phyloP scores from a whole-genome alignment of 2,797 vertebrate genomes.

The Rousettus madagascariensis region DNA sequence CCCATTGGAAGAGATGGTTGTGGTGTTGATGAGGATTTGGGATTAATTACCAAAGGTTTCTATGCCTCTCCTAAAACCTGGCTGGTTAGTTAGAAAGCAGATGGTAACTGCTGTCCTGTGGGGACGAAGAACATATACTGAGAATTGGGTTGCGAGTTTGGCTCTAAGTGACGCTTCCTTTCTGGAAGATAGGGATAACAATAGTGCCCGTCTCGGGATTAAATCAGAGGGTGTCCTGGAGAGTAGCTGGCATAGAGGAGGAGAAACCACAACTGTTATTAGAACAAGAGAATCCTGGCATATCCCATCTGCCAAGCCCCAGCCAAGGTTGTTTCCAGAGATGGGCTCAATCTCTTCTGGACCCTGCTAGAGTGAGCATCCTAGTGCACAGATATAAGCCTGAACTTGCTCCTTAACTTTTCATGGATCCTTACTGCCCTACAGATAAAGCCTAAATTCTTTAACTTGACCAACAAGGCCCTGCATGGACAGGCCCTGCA shows the following conservation, averaged over 20 bases:
- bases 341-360: background rate
- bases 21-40: background rate
- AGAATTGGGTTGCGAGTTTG: background rate
- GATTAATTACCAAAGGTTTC: background rate
- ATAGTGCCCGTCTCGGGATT: background rate
- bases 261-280: background rate
- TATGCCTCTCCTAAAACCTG: background rate
- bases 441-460: slow-evolving; percentile 13
- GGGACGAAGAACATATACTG: background rate
- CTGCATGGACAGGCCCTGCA: background rate
- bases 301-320: background rate
- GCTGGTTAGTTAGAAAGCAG: background rate
- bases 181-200: background rate
- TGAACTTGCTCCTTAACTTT: background rate
- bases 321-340: background rate
- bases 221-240: background rate
- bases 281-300: background rate
- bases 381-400: background rate
- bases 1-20: background rate
- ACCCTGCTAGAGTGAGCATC: background rate
- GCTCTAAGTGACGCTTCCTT: background rate
- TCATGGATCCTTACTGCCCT: background rate
- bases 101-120: background rate
- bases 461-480: background rate
- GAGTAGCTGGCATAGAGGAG: background rate